Conservation (phyloP, 2,888 invertebrate genomes). For the Eupithecia subfuscata region DNA sequence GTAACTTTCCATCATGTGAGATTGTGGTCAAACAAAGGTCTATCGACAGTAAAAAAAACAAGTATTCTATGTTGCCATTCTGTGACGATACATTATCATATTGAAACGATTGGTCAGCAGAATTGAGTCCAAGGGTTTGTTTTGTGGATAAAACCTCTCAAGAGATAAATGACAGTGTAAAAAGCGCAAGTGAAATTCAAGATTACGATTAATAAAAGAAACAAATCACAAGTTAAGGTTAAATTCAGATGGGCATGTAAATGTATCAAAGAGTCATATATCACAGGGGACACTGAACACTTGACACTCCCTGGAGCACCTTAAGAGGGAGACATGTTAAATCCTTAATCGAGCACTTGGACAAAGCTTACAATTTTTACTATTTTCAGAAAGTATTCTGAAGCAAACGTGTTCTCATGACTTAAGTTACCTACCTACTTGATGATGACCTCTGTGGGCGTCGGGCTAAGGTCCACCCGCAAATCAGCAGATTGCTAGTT, state of each 20-base stretch:
- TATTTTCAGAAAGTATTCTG: background rate
- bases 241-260: constrained; percentile 16
- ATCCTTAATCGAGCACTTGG: constrained; percentile 11
- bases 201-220: constrained; percentile 4
- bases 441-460: background rate
- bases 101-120: background rate
- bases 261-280: constrained; percentile 46
- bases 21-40: too few species aligned
- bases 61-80: too few species aligned
- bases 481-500: background rate
- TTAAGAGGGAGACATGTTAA: constrained; percentile 39
- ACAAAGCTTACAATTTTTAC: background rate
- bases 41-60: too few species aligned
- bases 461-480: background rate
- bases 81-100: background rate
- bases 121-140: background rate
- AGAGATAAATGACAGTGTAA: background rate
- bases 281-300: constrained; percentile 59
- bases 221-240: constrained; percentile 8
- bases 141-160: background rate
- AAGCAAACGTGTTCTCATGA: background rate
- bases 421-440: background rate
- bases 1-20: too few species aligned
- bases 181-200: constrained; percentile 4
- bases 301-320: constrained; percentile 56